Evolutionary conservation across 2,888 invertebrate species (phyloP), one percentile per base, ranked within the genome.

Genomic region (Apeira syringaria): DNA sequence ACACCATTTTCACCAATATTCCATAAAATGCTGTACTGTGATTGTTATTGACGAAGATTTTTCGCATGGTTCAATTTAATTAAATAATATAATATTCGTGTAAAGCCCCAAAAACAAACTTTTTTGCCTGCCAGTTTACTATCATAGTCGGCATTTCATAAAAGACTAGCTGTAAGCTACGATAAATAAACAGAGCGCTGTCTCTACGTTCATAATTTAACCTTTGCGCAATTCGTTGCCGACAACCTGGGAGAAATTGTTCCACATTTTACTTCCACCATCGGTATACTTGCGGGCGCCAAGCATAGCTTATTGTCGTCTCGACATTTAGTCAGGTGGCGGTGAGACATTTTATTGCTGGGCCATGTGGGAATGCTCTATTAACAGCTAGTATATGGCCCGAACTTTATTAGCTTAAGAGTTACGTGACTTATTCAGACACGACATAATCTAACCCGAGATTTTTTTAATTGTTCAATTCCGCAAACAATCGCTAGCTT

Each of bases 291-390:
- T 56, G 25, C 31, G 33, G 47, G 33, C 32, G 34, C 46, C 20
- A n/a, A 25, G 47, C 53, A 58, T 53, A 50, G 53, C 56, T 61
- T 68, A 66, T 69, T 65, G 66, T 67, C 58, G 59, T 57, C 47
- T 62, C 64, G 43, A 57, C 62, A 65, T 64, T 59, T 50, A 56
- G 46, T 47, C 45, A 58, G 43, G 42, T 54, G 46, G 32, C 43
- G 35, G 31, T 22, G 37, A 15, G 37, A 29, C 40, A 47, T 50
- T 53, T 53, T 53, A 51, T 47, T 45, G 48, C 36, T 20, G 34
- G 43, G 45, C 40, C 37, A 45, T 47, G 45, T 45, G 42, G 41
- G 15, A 31, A 38, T 42, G 34, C 31, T 50, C 47, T 50, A 55
- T 55, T 53, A 50, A 43, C 45, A 39, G 15, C 3, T 15, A 15